Percentiles rank a stretch among this genome's conserved stretches.
Conservation (phyloP, 2,888 invertebrate species). For the Drosophila cognata region DNA sequence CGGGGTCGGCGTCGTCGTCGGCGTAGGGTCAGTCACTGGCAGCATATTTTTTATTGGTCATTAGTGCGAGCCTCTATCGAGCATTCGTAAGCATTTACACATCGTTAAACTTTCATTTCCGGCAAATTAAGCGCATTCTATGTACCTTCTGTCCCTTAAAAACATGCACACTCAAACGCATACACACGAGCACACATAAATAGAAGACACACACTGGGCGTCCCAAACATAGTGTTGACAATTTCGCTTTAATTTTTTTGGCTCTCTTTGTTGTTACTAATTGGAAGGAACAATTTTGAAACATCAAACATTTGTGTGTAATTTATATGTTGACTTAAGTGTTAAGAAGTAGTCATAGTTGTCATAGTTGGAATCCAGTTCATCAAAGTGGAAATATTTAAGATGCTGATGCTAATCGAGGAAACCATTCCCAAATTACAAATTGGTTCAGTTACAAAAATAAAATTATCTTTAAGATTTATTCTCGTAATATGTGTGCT, state of each 20-base stretch:
- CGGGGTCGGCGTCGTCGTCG: not conserved
- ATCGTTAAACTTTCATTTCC: conserved; percentile 81
- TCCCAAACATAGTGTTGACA: conserved; percentile 6
- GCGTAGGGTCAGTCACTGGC: conserved; percentile 24
- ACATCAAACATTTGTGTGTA: not conserved
- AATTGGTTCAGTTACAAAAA: not conserved
- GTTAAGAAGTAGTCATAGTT: not conserved
- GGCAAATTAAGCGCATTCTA: conserved; percentile 80
- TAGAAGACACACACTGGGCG: not conserved
- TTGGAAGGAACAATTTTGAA: not conserved
- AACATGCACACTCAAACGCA: conserved; percentile 10
- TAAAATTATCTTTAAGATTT: not conserved
- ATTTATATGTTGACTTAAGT: not conserved
- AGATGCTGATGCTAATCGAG: not conserved
- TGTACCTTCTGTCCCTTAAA: conserved; percentile 48
- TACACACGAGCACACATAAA: conserved; percentile 5
- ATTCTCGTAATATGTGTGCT: too few relatives aligned
- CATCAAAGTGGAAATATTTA: not conserved
- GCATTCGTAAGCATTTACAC: conserved; percentile 81
- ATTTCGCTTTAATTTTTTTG: not conserved
- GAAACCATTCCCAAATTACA: not conserved
- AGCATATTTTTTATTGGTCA: conserved; percentile 79
- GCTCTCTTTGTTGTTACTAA: not conserved
- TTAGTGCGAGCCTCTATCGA: conserved; percentile 75
- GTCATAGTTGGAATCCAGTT: not conserved